Base-by-base conservation (phyloP, 2,797 vertebrate genomes). In the Merluccius polli region DNA sequence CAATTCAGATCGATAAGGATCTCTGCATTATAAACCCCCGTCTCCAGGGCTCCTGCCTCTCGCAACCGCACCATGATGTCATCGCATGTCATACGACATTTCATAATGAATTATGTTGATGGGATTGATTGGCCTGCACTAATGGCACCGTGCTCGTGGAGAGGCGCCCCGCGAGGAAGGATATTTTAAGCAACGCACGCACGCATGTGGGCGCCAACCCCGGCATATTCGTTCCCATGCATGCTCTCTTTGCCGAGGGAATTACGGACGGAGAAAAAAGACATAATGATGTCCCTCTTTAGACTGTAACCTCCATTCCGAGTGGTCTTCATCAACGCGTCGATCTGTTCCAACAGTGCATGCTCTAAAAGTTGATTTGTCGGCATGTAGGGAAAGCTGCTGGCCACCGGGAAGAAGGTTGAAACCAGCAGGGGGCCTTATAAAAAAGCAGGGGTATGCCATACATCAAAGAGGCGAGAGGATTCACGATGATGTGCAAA, bases 401-500 rank as follows among this genome's bases (percentile, higher is more conserved):
- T 81, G 87, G 88, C 86, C 80, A 84, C 84, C 81, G 79, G 80
- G 0, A 44, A 84, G 83, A 91, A 86, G 85, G 82, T 88, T 88
- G 85, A 89, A 90, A 90, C 81, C 86, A n/a, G n/a, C 21, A 29
- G 35, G 41, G 36, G 67, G 78, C 8, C 24, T 31, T 27, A 13
- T 10, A 72, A 63, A 82, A 84, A 81, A 75, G 86, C 85, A 87
- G 88, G 83, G 86, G 89, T 85, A 83, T 86, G 86, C 87, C 81
- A 86, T 83, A 88, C 87, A 88, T 93, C 91, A 92, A 90, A 91
- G 88, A 83, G 81, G 79, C 80, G 44, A 48, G 44, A 16, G 44
- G 84, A 72, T 81, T 84, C 82, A 80, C 77, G 67, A 85, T 87
- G 86, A 89, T 83, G 87, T 31, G 74, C 79, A 83, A 74, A 21